Evolutionary conservation across 2,888 invertebrate genomes (phyloP).

Genomic region (Eupeodes latifasciatus): DNA sequence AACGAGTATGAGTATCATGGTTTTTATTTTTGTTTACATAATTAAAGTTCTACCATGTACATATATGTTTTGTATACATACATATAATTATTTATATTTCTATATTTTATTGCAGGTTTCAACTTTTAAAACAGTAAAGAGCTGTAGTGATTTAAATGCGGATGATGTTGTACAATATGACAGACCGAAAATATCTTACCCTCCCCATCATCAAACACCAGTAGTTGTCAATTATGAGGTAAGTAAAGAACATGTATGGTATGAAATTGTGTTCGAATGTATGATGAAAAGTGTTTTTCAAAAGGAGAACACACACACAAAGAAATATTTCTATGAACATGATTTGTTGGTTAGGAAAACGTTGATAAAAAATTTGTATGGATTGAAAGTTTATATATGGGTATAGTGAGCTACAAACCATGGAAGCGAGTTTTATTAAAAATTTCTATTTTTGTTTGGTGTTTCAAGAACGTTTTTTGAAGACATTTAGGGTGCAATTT

Average conservation of each 20-base stretch:
- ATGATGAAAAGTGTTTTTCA: constrained; percentile 15
- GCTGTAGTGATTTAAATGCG: constrained; percentile 77
- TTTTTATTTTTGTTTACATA: constrained; percentile 2
- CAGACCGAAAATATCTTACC: constrained; percentile 81
- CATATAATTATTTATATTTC: background rate
- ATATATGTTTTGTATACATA: constrained; percentile 13
- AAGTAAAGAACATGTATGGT: constrained; percentile 38
- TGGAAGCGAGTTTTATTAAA: too few relatives aligned
- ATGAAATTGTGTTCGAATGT: background rate
- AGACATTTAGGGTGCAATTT: too few relatives aligned
- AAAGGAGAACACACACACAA: background rate
- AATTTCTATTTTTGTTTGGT: too few relatives aligned
- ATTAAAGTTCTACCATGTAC: constrained; percentile 39
- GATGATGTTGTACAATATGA: constrained; percentile 81
- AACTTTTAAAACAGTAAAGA: constrained; percentile 78
- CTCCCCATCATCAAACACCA: constrained; percentile 79
- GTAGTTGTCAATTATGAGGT: constrained; percentile 83
- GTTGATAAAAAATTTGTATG: background rate
- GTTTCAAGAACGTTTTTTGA: too few relatives aligned
- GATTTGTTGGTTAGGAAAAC: background rate
- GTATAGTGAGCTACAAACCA: too few relatives aligned
- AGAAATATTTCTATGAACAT: background rate
- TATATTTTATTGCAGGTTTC: constrained; percentile 78
- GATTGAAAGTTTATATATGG: too few relatives aligned
- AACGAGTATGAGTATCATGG: background rate